Base-by-base conservation (phyloP, 2,888 invertebrate species). In the Phaonia tiefii region DNA sequence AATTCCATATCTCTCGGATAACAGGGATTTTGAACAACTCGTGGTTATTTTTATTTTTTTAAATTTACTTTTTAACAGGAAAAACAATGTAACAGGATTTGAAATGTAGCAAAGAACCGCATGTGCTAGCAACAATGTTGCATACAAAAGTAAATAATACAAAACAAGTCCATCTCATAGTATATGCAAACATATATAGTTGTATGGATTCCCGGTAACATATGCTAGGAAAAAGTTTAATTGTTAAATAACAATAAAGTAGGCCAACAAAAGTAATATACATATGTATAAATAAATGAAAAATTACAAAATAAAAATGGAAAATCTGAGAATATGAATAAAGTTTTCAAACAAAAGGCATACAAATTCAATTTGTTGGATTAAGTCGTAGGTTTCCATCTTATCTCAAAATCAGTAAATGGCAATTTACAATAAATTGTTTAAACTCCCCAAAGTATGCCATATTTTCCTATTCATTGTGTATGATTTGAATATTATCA, bases 201-300 rank as follows among this genome's bases (percentile, higher is more conserved):
- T 5, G 4, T 22, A 22, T 22, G 54, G 54, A 13, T 54, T 22
- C 25, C 22, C 11, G 1, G 8, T 7, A 51, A 22, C 20, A 7
- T 51, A 22, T 54, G 54, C 54, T 22, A 8, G 31, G 54, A 13
- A 54, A 54, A 54, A 54, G 54, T 54, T 54, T 54, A 54, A 54
- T 54, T 54, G 54, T 54, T 54, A 54, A 54, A 54, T 54, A 54
- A 54, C 54, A 22, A 25, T 54, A 54, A 54, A 54, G 54, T 54
- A 25, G 54, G 54, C 54, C 54, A 54, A 22, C 11, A 2, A 54
- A n/a, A n/a, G n/a, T n/a, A n/a, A n/a, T n/a, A n/a, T n/a, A n/a
- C n/a, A n/a, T 20, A 49, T 15, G 20, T n/a, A 8, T 49, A 37
- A 49, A 49, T 4, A 49, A 54, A 2, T 8, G 20, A 49, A 1